phyloP scores from a whole-genome alignment of 2,113 vertebrate genomes.

The Plecotus auritus region DNA sequence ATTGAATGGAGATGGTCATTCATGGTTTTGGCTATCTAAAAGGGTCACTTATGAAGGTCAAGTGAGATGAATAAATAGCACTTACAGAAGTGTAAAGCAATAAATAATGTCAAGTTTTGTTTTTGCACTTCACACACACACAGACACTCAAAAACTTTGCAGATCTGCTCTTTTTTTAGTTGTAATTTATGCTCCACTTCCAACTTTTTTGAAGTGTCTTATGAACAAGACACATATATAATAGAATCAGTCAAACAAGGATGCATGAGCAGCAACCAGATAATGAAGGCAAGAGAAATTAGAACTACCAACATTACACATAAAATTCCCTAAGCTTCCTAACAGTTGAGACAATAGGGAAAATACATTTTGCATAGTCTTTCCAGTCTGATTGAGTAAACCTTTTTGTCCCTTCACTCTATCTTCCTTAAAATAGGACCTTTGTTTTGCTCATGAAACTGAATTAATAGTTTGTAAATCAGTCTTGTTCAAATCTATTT shows the following conservation, averaged over 20 bases:
- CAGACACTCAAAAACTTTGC: neutral
- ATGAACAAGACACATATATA: neutral
- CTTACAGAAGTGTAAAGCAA: neutral
- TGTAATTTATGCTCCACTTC: neutral
- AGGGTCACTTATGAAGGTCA: conserved; percentile 3
- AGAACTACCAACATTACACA: neutral
- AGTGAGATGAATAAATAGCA: conserved; percentile 2
- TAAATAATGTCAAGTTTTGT: neutral
- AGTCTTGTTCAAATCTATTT: neutral
- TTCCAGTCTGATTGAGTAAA: neutral
- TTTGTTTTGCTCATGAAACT: neutral
- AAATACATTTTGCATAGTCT: neutral
- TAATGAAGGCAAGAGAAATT: neutral
- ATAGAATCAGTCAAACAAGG: neutral
- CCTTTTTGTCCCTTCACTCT: neutral
- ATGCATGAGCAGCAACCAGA: neutral
- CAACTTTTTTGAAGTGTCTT: neutral
- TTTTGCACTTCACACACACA: neutral
- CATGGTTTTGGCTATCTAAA: neutral
- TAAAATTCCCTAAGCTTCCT: neutral
- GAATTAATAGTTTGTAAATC: neutral
- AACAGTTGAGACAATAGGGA: neutral
- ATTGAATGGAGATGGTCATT: neutral
- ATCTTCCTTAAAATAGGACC: neutral
- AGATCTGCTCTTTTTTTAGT: neutral